These are phyloP conservation scores for Aeoliscus strigatus DNA, from an alignment of 2,797 vertebrate genomes.

Conservation along the genomic window DNA sequence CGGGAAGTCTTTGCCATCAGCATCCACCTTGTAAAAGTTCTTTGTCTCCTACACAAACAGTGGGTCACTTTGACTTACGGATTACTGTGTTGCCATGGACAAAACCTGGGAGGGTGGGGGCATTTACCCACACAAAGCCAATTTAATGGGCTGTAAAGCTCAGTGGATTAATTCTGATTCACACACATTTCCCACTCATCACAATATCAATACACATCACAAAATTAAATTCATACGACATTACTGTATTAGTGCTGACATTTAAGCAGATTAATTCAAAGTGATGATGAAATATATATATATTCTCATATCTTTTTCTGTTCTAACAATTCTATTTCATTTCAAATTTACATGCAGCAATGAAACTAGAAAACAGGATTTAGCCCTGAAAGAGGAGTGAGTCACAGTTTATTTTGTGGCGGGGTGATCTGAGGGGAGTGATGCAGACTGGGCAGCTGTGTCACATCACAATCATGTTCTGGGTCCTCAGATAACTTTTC, in stretches of 20 bases:
- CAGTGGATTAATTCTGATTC: slow-evolving; percentile 20
- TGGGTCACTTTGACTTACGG: slow-evolving; percentile 27
- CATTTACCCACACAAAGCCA: slow-evolving; percentile 23
- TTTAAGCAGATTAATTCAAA: slow-evolving; percentile 3
- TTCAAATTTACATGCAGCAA: too few relatives aligned
- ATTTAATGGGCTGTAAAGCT: slow-evolving; percentile 15
- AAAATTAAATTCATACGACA: slow-evolving; percentile 12
- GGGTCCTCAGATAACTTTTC: slow-evolving; percentile 22
- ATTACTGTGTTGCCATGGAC: slow-evolving; percentile 20
- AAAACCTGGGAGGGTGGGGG: slow-evolving; percentile 20
- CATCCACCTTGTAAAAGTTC: slow-evolving; percentile 20
- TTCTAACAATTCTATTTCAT: not conserved
- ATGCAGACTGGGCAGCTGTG: slow-evolving; percentile 34
- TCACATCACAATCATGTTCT: slow-evolving; percentile 31
- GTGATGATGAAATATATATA: too few relatives aligned
- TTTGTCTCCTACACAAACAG: slow-evolving; percentile 36
- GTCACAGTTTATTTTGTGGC: slow-evolving; percentile 1
- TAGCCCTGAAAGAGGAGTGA: slow-evolving; percentile 2
- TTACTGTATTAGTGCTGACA: slow-evolving; percentile 8
- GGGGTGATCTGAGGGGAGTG: slow-evolving; percentile 13
- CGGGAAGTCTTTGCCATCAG: slow-evolving; percentile 25
- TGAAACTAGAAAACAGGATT: not conserved
- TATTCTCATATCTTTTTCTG: not conserved
- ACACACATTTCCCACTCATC: slow-evolving; percentile 14
- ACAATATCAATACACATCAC: slow-evolving; percentile 15